Evolutionary conservation across 2,113 vertebrate species (phyloP).

Genomic region (Grus americana): DNA sequence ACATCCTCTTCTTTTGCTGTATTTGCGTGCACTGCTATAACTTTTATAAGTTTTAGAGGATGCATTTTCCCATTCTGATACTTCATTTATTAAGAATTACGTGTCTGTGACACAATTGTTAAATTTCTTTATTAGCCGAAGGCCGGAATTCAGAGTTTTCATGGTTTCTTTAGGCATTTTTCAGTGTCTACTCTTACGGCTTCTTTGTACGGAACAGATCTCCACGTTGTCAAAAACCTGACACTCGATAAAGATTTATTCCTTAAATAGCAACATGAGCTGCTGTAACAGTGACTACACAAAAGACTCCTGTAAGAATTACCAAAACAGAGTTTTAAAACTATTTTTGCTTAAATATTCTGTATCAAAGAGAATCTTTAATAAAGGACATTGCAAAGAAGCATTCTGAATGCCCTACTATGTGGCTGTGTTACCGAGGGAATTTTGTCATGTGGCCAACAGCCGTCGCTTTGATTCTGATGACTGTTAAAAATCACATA

Average conservation of each 20-base stretch:
- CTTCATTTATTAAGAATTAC: neutral
- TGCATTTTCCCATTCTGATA: neutral
- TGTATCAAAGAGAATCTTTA: slow-evolving; percentile 13
- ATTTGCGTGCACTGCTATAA: neutral
- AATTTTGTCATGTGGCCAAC: neutral
- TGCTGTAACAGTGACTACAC: neutral
- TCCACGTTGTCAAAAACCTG: neutral
- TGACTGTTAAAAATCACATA: neutral
- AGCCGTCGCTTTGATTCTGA: neutral
- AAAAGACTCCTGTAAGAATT: neutral
- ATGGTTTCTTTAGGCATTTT: neutral
- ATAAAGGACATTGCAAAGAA: neutral
- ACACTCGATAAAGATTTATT: neutral
- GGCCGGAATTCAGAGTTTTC: neutral
- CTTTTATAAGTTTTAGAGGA: neutral
- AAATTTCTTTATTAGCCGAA: neutral
- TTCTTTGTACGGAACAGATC: neutral
- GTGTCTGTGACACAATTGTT: neutral
- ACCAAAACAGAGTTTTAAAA: neutral
- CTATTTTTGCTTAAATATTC: neutral
- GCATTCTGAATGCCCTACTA: neutral
- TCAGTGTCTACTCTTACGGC: neutral
- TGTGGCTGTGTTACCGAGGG: neutral
- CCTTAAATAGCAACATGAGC: neutral
- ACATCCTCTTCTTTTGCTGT: neutral